A percentile compares a stretch with the other conserved stretches of the same genome.
These are phyloP conservation scores for Thryonomys swinderianus DNA, from an alignment of 2,113 vertebrate species.

Conservation along the genomic window DNA sequence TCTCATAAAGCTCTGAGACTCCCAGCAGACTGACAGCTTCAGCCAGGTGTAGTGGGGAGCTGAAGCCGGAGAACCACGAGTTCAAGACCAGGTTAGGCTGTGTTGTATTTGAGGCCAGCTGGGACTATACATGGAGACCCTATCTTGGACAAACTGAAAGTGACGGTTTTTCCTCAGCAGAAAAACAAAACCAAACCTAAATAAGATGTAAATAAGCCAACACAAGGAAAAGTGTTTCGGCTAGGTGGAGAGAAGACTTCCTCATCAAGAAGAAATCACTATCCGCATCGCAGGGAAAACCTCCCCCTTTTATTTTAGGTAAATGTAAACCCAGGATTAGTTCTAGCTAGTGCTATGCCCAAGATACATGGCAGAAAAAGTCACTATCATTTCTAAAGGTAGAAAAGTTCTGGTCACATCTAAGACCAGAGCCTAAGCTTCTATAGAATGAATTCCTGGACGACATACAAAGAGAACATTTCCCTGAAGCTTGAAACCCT, in stretches of 20 bases:
- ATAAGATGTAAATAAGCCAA: neutral
- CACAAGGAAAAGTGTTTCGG: neutral
- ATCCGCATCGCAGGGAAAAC: neutral
- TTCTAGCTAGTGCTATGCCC: neutral
- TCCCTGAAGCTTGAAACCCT: neutral
- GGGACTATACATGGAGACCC: neutral
- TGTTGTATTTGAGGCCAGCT: neutral
- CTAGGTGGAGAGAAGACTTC: neutral
- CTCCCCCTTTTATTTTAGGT: neutral
- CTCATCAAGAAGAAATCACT: neutral
- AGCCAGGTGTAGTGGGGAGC: neutral
- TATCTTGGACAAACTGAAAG: neutral
- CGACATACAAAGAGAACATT: neutral
- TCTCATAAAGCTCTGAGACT: neutral
- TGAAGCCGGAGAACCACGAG: neutral
- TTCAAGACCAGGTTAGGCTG: neutral
- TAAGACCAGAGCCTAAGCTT: neutral
- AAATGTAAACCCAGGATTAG: slow-evolving; percentile 10
- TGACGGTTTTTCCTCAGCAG: neutral
- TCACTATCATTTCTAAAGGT: neutral
- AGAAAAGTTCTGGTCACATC: neutral
- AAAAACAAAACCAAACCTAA: neutral
- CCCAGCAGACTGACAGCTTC: neutral
- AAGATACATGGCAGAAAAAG: neutral
- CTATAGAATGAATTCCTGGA: neutral